Base-by-base conservation (phyloP, 2,113 vertebrate genomes). In the Equus quagga region DNA sequence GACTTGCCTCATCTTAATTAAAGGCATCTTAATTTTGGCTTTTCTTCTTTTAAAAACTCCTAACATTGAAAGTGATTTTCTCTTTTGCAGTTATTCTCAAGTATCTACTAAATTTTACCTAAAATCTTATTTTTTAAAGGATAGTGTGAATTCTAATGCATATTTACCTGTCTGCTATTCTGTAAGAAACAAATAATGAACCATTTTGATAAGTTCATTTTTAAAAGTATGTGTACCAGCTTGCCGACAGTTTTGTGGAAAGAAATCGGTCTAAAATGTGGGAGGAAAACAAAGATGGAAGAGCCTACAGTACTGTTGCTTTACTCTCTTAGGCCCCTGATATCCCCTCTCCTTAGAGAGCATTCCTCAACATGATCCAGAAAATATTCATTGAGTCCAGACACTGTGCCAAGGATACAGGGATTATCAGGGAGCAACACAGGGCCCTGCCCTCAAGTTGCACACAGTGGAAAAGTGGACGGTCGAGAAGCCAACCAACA, bases 111-210 rank as follows among this genome's bases (percentile, higher is more conserved):
- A 94, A 33, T 96, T 92, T 94, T 84, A 58, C 56, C 26, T 84
- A 69, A 65, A 88, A 54, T 65, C 44, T 62, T 85, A 33, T 36
- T 89, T 91, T 97, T 95, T 89, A 82, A 91, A 96, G 56, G 73
- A 51, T 5, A 26, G 24, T 81, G 36, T 91, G 91, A 33, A 46
- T 73, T 90, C 72, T 69, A 6, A 89, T 58, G 26, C 1, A 46
- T 51, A 75, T 87, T 92, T 78, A 51, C 18, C 19, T 89, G 19
- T 49, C n/a, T 78, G 1, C 24, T 83, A 1, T 89, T 93, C 41
- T 91, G 2, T 80, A 78, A 65, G 79, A 91, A 82, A 41, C 31
- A 87, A 44, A 72, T 44, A 41, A 33, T 67, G 58, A 92, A 12
- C n/a, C 18, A n/a, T 23, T 92, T 19, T 62, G 12, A 10, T 69